phyloP scores from a whole-genome alignment of 1,140 invertebrate species.

The Drusus annulatus region DNA sequence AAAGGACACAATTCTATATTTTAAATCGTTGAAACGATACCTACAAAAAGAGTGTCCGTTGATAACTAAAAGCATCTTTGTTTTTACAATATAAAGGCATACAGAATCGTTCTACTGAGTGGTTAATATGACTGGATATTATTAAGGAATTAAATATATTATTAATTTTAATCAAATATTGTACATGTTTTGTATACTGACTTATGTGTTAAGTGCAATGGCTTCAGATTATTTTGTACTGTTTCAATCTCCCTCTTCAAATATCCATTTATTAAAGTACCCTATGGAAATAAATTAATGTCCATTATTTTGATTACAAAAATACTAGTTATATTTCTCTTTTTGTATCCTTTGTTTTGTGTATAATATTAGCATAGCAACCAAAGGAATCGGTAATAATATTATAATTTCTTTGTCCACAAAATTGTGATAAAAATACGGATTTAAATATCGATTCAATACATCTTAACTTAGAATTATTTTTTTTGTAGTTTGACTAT shows the following conservation, averaged over 20 bases:
- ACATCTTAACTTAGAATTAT: constrained; percentile 54
- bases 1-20: constrained; percentile 53
- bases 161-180: constrained; percentile 53
- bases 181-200: constrained; percentile 60
- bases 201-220: constrained; percentile 58
- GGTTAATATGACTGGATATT: constrained; percentile 55
- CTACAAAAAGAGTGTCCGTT: constrained; percentile 53
- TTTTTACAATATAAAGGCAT: constrained; percentile 55
- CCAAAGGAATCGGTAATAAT: constrained; percentile 53
- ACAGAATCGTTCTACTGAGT: constrained; percentile 57
- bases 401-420: constrained; percentile 53
- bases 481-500: constrained; percentile 55
- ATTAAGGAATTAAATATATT: constrained; percentile 54
- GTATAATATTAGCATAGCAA: constrained; percentile 56
- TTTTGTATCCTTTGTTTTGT: constrained; percentile 53
- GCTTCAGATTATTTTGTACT: constrained; percentile 59
- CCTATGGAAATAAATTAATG: constrained; percentile 43
- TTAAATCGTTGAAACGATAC: constrained; percentile 53
- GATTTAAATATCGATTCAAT: constrained; percentile 50
- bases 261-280: constrained; percentile 48
- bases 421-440: constrained; percentile 59
- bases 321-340: constrained; percentile 56
- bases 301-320: constrained; percentile 52
- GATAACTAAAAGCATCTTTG: constrained; percentile 58
- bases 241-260: constrained; percentile 50